Conservation (phyloP, 2,797 vertebrate genomes). For the Bradypodion pumilum region DNA sequence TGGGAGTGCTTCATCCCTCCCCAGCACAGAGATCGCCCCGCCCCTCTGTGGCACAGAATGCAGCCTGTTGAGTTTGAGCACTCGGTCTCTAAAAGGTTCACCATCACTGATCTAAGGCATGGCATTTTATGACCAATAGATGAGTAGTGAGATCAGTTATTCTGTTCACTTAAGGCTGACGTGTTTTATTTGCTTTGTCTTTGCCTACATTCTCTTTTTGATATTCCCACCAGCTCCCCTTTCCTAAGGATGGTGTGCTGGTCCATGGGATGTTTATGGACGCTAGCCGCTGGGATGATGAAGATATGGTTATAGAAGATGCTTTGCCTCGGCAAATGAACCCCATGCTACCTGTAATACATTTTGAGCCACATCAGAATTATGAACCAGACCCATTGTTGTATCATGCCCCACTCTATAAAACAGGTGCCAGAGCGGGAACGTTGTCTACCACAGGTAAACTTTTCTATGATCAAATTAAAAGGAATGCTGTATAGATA, state of each 20-base stretch:
- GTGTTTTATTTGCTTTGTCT: neutral
- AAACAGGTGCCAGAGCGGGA: constrained; percentile 82
- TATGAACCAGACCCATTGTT: constrained; percentile 70
- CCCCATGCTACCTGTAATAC: constrained; percentile 79
- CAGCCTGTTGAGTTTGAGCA: too few species aligned
- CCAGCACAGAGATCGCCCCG: too few species aligned
- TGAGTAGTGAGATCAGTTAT: neutral
- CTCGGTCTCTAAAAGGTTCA: too few species aligned
- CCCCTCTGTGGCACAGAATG: too few species aligned
- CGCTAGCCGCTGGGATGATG: constrained; percentile 79
- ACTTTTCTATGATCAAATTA: neutral
- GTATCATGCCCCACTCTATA: constrained; percentile 83
- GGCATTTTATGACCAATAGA: neutral
- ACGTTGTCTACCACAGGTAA: constrained; percentile 83
- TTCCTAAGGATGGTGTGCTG: constrained; percentile 77
- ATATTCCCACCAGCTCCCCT: constrained; percentile 74
- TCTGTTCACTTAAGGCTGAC: neutral
- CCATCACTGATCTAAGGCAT: too few species aligned
- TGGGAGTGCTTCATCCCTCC: too few species aligned
- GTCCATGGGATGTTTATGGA: constrained; percentile 87
- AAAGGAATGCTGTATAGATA: neutral
- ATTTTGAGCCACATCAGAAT: constrained; percentile 87
- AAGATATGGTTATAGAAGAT: constrained; percentile 79
- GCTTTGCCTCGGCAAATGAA: constrained; percentile 79
- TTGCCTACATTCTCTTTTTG: neutral